These are phyloP conservation scores for Peromyscus maniculatus DNA, from an alignment of 2,113 vertebrate species.

Conservation along the genomic window DNA sequence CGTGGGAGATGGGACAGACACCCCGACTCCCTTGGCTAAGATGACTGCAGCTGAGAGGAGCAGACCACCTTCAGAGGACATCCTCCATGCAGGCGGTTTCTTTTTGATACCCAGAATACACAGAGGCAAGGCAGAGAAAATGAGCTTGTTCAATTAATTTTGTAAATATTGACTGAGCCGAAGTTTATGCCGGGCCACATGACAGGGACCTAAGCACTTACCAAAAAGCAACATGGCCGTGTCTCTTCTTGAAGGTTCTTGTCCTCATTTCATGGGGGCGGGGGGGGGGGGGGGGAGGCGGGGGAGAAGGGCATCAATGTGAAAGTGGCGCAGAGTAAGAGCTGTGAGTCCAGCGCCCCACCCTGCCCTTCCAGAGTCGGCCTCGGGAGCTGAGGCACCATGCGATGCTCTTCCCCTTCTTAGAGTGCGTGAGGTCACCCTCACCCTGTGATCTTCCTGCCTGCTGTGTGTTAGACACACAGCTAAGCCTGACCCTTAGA, in stretches of 20 bases:
- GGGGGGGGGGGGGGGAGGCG: no score
- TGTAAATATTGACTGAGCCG: slow-evolving; percentile 76
- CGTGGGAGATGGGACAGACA: not conserved
- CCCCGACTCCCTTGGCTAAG: slow-evolving; percentile 41
- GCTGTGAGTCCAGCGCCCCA: not conserved
- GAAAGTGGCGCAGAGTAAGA: not conserved
- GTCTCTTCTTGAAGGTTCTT: not conserved
- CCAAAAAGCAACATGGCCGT: not conserved
- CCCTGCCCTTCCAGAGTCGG: not conserved
- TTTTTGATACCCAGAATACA: slow-evolving; percentile 62
- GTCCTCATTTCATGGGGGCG: not conserved
- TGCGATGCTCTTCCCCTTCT: not conserved
- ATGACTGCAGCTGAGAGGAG: not conserved
- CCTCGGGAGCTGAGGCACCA: accelerated
- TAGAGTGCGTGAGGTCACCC: not conserved
- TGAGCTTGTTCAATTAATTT: slow-evolving; percentile 80
- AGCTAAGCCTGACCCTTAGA: not conserved
- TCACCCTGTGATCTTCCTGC: not conserved
- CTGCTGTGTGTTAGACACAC: not conserved
- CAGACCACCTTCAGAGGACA: slow-evolving; percentile 44
- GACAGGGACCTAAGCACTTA: slow-evolving; percentile 19
- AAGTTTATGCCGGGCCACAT: slow-evolving; percentile 64
- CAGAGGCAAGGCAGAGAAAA: slow-evolving; percentile 60
- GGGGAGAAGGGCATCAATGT: not conserved
- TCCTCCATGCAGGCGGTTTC: slow-evolving; percentile 32